A percentile compares a stretch with the other conserved stretches of the same genome.
These are phyloP conservation scores for Alectura lathami DNA, from an alignment of 2,113 vertebrate species.

Conservation along the genomic window DNA sequence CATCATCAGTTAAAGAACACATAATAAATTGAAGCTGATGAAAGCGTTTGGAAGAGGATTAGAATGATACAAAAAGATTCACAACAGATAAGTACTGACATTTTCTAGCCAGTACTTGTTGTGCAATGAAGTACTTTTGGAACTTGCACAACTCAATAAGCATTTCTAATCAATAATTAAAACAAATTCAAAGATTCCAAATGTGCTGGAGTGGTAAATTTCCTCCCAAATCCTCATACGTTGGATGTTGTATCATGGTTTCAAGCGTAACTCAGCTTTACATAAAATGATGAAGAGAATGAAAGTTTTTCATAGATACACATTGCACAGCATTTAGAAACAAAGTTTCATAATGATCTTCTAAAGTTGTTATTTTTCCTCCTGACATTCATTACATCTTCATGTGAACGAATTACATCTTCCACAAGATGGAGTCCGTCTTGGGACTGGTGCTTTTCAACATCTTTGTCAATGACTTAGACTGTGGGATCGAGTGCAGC, in stretches of 20 bases:
- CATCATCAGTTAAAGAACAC: conserved; percentile 23
- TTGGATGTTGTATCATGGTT: background rate
- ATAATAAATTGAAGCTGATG: conserved; percentile 6
- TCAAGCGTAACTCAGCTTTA: background rate
- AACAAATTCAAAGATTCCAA: conserved; percentile 10
- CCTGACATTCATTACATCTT: background rate
- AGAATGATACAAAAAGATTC: conserved; percentile 14
- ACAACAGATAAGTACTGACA: conserved; percentile 24
- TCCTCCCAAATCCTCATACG: background rate
- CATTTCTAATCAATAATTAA: conserved; percentile 53
- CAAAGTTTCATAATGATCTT: background rate
- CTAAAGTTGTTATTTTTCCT: background rate
- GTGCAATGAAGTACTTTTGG: background rate
- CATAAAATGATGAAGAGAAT: background rate
- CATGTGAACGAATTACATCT: no score
- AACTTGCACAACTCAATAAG: background rate
- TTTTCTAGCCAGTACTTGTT: background rate
- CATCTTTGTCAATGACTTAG: no score
- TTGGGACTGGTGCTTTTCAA: no score
- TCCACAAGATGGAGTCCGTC: no score
- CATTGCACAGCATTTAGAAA: background rate
- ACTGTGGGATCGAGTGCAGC: no score
- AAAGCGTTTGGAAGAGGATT: conserved; percentile 41
- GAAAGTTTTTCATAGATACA: background rate
- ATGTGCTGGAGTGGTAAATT: background rate